phyloP scores from a whole-genome alignment of 2,888 invertebrate genomes.

The Amblyteles armatorius region DNA sequence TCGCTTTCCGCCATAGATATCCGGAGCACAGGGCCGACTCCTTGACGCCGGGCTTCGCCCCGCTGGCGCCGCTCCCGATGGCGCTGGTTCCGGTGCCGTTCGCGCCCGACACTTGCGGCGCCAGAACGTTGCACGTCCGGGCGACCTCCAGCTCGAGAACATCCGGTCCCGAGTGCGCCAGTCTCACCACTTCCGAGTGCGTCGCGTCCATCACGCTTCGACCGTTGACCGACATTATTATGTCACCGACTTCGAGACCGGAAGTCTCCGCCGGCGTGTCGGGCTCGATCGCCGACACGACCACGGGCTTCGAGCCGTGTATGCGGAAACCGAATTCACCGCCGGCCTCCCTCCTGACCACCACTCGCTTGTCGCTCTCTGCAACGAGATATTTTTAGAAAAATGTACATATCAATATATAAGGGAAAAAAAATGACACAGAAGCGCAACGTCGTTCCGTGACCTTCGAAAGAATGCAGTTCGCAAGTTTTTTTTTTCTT shows the following conservation, averaged over 20 bases:
- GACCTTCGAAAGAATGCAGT: slow-evolving; percentile 34
- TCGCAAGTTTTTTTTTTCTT: slow-evolving; percentile 30
- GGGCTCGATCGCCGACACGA: slow-evolving; percentile 97
- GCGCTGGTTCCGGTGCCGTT: slow-evolving; percentile 87
- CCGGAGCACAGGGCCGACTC: slow-evolving; percentile 88
- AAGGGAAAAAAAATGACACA: slow-evolving; percentile 12
- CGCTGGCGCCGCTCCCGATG: slow-evolving; percentile 90
- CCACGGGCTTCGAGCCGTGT: slow-evolving; percentile 97
- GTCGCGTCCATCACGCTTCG: slow-evolving; percentile 96
- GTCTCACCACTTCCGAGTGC: slow-evolving; percentile 96
- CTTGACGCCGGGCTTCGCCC: slow-evolving; percentile 87
- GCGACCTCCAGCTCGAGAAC: slow-evolving; percentile 95
- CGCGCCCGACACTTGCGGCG: slow-evolving; percentile 87
- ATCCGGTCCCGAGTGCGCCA: slow-evolving; percentile 95
- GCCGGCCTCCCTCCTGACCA: slow-evolving; percentile 91
- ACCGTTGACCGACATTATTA: slow-evolving; percentile 96
- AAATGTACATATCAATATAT: background rate
- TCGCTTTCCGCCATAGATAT: slow-evolving; percentile 91
- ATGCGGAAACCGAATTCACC: slow-evolving; percentile 98
- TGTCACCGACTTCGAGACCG: slow-evolving; percentile 97
- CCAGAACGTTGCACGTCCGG: slow-evolving; percentile 93
- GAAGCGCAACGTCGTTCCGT: background rate
- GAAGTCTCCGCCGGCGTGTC: slow-evolving; percentile 97
- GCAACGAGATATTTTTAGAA: slow-evolving; percentile 76
- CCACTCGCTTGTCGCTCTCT: slow-evolving; percentile 96